Percentiles rank a stretch among this genome's conserved stretches.
Conservation (phyloP, 2,113 vertebrate genomes). For the Clupea harengus region DNA sequence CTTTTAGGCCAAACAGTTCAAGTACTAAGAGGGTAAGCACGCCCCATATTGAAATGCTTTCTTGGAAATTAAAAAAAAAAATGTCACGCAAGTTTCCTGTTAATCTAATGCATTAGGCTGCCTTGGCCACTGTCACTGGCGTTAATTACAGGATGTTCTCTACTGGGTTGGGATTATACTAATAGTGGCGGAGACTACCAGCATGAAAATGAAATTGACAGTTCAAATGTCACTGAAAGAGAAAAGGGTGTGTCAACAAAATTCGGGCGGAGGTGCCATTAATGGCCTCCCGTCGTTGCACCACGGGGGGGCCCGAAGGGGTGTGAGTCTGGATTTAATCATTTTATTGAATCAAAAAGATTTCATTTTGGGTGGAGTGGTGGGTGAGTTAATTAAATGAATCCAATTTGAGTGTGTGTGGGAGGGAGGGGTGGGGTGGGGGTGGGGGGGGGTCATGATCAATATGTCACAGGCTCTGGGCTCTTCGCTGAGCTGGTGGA, state of each 20-base stretch:
- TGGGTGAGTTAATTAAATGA: conserved; percentile 13
- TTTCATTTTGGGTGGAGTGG: conserved; percentile 22
- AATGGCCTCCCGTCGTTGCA: background rate
- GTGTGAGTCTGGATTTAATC: background rate
- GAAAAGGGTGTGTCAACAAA: background rate
- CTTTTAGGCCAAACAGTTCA: conserved; percentile 34
- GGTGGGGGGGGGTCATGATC: background rate
- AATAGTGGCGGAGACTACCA: no score
- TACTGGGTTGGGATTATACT: no score
- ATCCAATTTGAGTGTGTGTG: conserved; percentile 13
- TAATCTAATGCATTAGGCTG: background rate
- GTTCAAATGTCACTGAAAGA: background rate
- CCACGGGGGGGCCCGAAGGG: background rate
- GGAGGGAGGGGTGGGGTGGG: background rate
- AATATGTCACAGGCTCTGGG: conserved; percentile 3
- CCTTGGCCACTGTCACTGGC: background rate
- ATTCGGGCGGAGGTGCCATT: background rate
- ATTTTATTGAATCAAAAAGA: background rate
- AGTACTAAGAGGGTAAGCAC: background rate
- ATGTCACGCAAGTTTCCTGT: background rate
- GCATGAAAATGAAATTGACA: background rate
- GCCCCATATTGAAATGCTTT: conserved; percentile 31
- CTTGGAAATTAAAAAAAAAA: conserved; percentile 17
- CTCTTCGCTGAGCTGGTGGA: background rate
- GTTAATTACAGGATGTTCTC: background rate